phyloP scores from a whole-genome alignment of 2,888 invertebrate species.

The Eupithecia subumbrata region DNA sequence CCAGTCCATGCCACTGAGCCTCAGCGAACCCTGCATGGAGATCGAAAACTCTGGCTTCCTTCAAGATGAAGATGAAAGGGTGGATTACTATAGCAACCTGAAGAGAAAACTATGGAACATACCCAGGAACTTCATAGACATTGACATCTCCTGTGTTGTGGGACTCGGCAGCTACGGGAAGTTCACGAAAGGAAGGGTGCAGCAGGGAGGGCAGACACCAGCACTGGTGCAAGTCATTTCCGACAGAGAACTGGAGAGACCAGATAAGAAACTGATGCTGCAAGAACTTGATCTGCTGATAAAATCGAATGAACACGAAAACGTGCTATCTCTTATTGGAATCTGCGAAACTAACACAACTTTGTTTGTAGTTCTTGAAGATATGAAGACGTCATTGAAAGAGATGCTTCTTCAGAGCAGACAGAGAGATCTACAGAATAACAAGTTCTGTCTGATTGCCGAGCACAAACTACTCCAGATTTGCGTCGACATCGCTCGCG shows the following conservation, averaged over 20 bases:
- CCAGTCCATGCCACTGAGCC: slow-evolving; percentile 86
- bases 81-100: slow-evolving; percentile 89
- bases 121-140: slow-evolving; percentile 88
- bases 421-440: slow-evolving; percentile 78
- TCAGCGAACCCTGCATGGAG: slow-evolving; percentile 92
- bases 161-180: slow-evolving; percentile 91
- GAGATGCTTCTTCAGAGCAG: slow-evolving; percentile 87
- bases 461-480: slow-evolving; percentile 86
- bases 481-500: slow-evolving; percentile 87
- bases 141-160: slow-evolving; percentile 87
- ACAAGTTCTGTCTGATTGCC: slow-evolving; percentile 84
- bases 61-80: slow-evolving; percentile 87
- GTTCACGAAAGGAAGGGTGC: slow-evolving; percentile 88
- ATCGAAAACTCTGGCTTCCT: slow-evolving; percentile 92
- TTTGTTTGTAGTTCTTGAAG: slow-evolving; percentile 89
- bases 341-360: slow-evolving; percentile 91
- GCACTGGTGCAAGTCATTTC: slow-evolving; percentile 87
- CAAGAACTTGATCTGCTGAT: slow-evolving; percentile 89
- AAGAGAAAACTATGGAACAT: slow-evolving; percentile 90
- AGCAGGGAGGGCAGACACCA: slow-evolving; percentile 81
- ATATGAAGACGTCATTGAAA: slow-evolving; percentile 87
- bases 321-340: slow-evolving; percentile 89
- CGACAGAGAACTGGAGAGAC: slow-evolving; percentile 79
- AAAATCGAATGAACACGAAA: slow-evolving; percentile 87
- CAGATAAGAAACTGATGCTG: slow-evolving; percentile 83